Conservation (phyloP, 2,113 vertebrate species). For the Ptilonorhynchus violaceus region DNA sequence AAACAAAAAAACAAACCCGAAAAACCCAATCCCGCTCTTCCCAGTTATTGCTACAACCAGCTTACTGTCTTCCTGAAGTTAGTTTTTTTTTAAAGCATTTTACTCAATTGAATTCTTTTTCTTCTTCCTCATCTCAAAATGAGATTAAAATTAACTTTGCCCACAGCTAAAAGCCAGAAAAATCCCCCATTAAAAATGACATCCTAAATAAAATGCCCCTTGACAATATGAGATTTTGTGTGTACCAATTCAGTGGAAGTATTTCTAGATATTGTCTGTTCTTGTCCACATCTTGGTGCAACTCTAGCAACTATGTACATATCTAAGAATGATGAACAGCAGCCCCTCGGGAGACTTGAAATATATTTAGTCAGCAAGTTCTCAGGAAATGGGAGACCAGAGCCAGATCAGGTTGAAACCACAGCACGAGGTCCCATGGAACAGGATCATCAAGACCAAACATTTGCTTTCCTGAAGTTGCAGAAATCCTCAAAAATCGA, state of each 20-base stretch:
- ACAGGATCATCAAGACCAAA: constrained; percentile 51
- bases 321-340: neutral
- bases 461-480: constrained; percentile 65
- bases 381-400: neutral
- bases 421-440: neutral
- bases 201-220: neutral
- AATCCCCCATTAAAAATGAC: neutral
- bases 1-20: neutral
- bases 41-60: neutral
- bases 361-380: constrained; percentile 31
- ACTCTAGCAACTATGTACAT: neutral
- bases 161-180: neutral
- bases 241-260: neutral
- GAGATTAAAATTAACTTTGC: neutral
- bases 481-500: constrained; percentile 57
- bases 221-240: neutral
- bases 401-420: constrained; percentile 32
- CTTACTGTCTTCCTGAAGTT: neutral
- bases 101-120: neutral
- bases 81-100: neutral
- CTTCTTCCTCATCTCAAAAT: neutral
- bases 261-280: neutral
- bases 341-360: neutral
- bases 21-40: neutral
- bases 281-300: neutral